These are phyloP conservation scores for Caretta caretta DNA, from an alignment of 2,113 vertebrate genomes.

Conservation along the genomic window DNA sequence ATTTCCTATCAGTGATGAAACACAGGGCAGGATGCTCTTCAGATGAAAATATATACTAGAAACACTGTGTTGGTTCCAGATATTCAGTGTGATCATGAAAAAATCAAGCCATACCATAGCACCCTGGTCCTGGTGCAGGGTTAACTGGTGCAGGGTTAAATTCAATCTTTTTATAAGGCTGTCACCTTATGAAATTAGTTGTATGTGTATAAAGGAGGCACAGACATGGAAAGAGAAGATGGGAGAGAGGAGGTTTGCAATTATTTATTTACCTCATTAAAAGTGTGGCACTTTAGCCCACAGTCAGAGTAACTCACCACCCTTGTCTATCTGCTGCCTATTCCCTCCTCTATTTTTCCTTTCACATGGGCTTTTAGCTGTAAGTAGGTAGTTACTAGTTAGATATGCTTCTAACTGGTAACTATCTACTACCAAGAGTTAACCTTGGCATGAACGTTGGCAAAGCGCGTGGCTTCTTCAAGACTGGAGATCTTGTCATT, in stretches of 20 bases:
- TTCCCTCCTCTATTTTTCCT: background rate
- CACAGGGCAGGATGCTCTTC: background rate
- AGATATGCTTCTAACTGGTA: background rate
- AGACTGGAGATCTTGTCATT: conserved; percentile 90
- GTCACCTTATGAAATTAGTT: background rate
- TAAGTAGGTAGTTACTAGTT: background rate
- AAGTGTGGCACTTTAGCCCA: background rate
- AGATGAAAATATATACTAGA: fast-evolving
- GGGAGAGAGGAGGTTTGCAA: fast-evolving
- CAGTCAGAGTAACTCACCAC: background rate
- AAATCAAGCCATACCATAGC: background rate
- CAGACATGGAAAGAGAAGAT: background rate
- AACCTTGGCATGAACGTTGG: conserved; percentile 60
- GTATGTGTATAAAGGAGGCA: background rate
- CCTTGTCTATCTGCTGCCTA: background rate
- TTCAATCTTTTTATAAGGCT: fast-evolving
- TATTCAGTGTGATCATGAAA: background rate
- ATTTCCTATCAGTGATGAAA: fast-evolving
- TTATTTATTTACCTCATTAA: background rate
- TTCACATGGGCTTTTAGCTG: background rate
- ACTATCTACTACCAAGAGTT: too few relatives aligned
- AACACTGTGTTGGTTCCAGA: background rate
- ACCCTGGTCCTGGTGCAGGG: fast-evolving
- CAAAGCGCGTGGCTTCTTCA: conserved; percentile 94
- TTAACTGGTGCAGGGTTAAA: fast-evolving